These are phyloP conservation scores for Diadophis punctatus DNA, from an alignment of 2,113 vertebrate species.

Conservation along the genomic window DNA sequence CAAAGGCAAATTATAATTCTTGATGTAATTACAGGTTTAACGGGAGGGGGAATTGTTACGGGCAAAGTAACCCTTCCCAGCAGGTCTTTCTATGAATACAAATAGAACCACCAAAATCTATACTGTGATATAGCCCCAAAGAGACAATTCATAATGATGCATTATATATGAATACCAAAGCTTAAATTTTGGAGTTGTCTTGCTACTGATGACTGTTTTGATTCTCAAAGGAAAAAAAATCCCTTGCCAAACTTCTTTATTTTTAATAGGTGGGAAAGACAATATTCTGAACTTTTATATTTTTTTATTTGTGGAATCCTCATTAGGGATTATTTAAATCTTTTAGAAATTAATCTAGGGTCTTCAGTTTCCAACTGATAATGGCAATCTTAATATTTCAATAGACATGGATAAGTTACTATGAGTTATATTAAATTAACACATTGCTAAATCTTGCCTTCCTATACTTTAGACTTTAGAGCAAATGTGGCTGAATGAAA, in stretches of 20 bases:
- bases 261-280: slow-evolving; percentile 2
- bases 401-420: slow-evolving; percentile 19
- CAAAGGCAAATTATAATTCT: slow-evolving; percentile 49
- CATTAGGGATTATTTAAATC: slow-evolving; percentile 54
- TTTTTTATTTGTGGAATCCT: slow-evolving; percentile 16
- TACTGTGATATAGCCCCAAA: slow-evolving; percentile 9
- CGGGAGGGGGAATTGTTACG: slow-evolving; percentile 14
- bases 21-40: slow-evolving; percentile 71
- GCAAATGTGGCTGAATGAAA: not conserved
- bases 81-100: slow-evolving; percentile 45
- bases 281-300: slow-evolving; percentile 3
- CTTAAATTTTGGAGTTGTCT: not conserved
- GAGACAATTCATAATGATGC: slow-evolving; percentile 37
- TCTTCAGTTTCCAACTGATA: slow-evolving; percentile 31
- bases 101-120: slow-evolving; percentile 1
- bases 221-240: not conserved
- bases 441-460: not conserved
- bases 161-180: not conserved
- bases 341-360: slow-evolving; percentile 34
- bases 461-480: slow-evolving; percentile 2
- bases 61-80: slow-evolving; percentile 55
- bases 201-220: not conserved
- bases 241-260: not conserved
- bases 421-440: slow-evolving; percentile 35
- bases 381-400: slow-evolving; percentile 27